Conservation (phyloP, 1,140 invertebrate genomes). For the Caenorhabditis remanei region DNA sequence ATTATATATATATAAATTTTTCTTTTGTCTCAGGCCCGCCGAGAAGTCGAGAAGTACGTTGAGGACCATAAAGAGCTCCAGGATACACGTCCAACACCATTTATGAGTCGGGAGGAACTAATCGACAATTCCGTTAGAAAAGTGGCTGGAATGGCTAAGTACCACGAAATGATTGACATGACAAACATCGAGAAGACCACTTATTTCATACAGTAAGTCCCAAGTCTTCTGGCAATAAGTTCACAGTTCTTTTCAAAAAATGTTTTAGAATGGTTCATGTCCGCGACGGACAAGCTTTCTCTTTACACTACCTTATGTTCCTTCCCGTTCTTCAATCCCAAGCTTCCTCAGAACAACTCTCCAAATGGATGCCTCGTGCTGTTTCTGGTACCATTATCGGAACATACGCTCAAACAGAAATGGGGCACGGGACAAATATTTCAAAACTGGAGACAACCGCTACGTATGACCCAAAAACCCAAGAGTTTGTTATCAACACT, state of each 20-base stretch:
- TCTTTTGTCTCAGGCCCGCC: not conserved
- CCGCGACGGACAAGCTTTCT: constrained; percentile 86
- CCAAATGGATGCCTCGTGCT: constrained; percentile 87
- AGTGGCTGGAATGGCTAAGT: constrained; percentile 77
- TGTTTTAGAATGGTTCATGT: constrained; percentile 79
- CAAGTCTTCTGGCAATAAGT: not conserved
- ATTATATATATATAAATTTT: too few species aligned
- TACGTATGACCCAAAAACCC: constrained; percentile 86
- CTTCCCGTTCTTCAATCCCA: constrained; percentile 89
- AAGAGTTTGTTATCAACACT: constrained; percentile 90
- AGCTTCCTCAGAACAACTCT: constrained; percentile 87
- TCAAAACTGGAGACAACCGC: constrained; percentile 91
- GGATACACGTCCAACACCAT: constrained; percentile 82
- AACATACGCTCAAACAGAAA: constrained; percentile 94
- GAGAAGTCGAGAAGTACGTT: constrained; percentile 40
- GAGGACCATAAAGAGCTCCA: constrained; percentile 47
- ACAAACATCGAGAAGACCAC: constrained; percentile 54
- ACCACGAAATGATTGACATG: constrained; percentile 51
- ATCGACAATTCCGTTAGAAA: constrained; percentile 87
- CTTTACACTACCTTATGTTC: constrained; percentile 92
- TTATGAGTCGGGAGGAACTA: constrained; percentile 87
- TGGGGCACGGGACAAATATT: constrained; percentile 92
- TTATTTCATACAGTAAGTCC: constrained; percentile 11
- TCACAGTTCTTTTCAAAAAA: not conserved
- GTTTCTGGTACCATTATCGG: constrained; percentile 88